A percentile compares a stretch with the other conserved stretches of the same genome.
Evolutionary conservation across 2,797 vertebrate species (phyloP).

Genomic region (Lepilemur septentrionalis): DNA sequence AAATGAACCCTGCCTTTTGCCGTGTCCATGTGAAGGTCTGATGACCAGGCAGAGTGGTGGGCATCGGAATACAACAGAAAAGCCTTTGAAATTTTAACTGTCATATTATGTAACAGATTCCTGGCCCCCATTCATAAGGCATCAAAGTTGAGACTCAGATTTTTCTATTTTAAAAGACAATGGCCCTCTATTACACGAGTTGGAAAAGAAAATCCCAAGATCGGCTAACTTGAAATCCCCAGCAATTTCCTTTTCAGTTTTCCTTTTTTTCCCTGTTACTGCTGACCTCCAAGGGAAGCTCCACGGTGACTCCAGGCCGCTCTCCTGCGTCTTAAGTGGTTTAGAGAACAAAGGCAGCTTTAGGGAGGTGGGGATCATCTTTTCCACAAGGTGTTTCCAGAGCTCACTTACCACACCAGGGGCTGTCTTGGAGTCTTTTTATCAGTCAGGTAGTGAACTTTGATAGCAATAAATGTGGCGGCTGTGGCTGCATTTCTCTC

Average conservation of each 20-base stretch:
- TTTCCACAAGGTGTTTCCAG: not conserved
- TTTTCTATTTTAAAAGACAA: conserved; percentile 51
- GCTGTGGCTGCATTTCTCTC: not conserved
- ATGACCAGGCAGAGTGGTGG: conserved; percentile 11
- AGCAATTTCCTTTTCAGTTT: not conserved
- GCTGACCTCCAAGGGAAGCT: not conserved
- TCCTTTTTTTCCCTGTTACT: not conserved
- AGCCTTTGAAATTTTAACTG: conserved; percentile 57
- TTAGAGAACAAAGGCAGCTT: not conserved
- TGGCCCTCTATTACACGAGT: not conserved
- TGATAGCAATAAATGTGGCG: not conserved
- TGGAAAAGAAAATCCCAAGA: conserved; percentile 29
- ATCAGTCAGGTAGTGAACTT: not conserved
- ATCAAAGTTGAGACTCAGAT: conserved; percentile 42
- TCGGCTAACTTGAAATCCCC: conserved; percentile 12
- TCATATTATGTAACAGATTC: conserved; percentile 50
- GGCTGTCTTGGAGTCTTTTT: not conserved
- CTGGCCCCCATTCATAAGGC: conserved; percentile 45
- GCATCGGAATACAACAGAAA: not conserved
- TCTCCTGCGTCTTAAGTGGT: not conserved
- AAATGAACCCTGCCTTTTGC: not conserved
- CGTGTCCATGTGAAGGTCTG: not conserved
- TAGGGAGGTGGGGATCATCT: not conserved
- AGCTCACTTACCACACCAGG: not conserved
- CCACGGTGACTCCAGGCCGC: not conserved